Conservation (phyloP, 2,797 vertebrate genomes). For the Pyrocephalus nanus region DNA sequence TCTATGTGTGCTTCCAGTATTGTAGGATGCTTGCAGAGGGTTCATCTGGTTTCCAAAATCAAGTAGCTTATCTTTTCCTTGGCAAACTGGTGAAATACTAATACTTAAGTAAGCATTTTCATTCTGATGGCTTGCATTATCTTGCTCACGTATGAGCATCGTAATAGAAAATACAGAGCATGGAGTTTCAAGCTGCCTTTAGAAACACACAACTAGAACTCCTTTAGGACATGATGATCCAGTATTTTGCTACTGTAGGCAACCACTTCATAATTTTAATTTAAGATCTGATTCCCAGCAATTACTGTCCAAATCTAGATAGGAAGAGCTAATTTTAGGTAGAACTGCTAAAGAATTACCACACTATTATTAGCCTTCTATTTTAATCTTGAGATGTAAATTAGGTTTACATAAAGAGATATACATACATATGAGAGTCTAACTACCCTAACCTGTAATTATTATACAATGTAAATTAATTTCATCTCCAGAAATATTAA, state of each 20-base stretch:
- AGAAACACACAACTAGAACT: background rate
- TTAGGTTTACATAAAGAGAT: background rate
- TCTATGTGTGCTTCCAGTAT: background rate
- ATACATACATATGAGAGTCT: background rate
- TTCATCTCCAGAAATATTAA: background rate
- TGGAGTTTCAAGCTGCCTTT: background rate
- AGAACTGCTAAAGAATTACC: background rate
- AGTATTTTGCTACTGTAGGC: background rate
- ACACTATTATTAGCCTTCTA: background rate
- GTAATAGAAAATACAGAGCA: background rate
- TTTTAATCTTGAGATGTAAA: conserved; percentile 14
- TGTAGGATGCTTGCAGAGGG: background rate
- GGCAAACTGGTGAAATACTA: background rate
- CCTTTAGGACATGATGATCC: background rate
- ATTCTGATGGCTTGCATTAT: background rate
- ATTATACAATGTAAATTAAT: background rate
- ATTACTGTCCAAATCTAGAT: background rate
- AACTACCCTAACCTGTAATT: background rate
- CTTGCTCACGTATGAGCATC: background rate
- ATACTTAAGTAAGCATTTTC: background rate
- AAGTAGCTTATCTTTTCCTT: background rate
- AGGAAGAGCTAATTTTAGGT: background rate
- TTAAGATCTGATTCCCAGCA: background rate
- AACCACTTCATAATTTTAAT: background rate
- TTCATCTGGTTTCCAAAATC: background rate